phyloP scores from a whole-genome alignment of 2,113 vertebrate species.

The Melanotaenia duboulayi region DNA sequence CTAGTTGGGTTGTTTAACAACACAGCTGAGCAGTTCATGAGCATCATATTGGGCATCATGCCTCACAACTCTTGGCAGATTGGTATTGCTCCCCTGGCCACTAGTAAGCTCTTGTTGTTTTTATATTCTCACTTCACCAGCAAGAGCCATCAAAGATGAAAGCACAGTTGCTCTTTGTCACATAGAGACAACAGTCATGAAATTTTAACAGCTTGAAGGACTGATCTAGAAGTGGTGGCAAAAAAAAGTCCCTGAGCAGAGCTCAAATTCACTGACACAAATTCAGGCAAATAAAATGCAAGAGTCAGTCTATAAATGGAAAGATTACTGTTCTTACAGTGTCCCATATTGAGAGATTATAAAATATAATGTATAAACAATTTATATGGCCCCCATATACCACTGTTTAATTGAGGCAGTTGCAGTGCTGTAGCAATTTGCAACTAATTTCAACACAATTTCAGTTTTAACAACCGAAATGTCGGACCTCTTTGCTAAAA shows the following conservation, averaged over 20 bases:
- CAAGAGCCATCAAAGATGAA: slow-evolving; percentile 72
- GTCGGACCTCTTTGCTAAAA: neutral
- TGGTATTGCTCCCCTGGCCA: slow-evolving; percentile 55
- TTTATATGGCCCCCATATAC: neutral
- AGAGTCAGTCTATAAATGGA: slow-evolving; percentile 13
- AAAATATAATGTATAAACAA: slow-evolving; percentile 18
- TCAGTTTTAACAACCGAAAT: too few relatives aligned
- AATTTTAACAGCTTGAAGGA: slow-evolving; percentile 64
- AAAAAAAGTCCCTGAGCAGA: slow-evolving; percentile 48
- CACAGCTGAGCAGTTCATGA: slow-evolving; percentile 60
- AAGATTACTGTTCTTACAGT: slow-evolving; percentile 8
- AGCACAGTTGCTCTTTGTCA: slow-evolving; percentile 70
- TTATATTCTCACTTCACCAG: slow-evolving; percentile 68
- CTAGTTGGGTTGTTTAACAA: slow-evolving; percentile 64
- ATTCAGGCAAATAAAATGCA: slow-evolving; percentile 44
- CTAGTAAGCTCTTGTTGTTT: slow-evolving; percentile 55
- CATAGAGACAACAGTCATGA: slow-evolving; percentile 68
- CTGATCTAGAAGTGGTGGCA: slow-evolving; percentile 31
- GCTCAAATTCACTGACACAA: slow-evolving; percentile 45
- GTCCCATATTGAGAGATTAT: slow-evolving; percentile 20
- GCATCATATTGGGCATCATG: slow-evolving; percentile 62
- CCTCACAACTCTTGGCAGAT: slow-evolving; percentile 55
- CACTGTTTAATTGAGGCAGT: neutral
- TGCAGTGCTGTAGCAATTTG: neutral
- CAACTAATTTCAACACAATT: too few relatives aligned